A percentile compares a stretch with the other conserved stretches of the same genome.
Evolutionary conservation across 1,140 invertebrate genomes (phyloP).

Genomic region (Tribolium madens): DNA sequence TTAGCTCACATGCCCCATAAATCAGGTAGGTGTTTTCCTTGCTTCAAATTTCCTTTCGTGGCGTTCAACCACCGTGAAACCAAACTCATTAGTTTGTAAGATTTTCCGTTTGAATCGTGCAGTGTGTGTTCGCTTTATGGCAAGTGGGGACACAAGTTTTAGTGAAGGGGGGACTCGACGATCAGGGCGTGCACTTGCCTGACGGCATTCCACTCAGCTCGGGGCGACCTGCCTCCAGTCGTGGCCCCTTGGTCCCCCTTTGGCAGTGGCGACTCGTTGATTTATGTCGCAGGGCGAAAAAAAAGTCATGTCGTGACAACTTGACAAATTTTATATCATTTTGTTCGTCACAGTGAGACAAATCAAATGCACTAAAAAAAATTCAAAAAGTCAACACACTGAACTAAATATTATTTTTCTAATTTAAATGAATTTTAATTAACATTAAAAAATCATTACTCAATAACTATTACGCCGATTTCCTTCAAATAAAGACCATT

Average conservation of each 20-base stretch:
- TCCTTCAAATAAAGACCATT: too few species aligned
- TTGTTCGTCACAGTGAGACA: too few species aligned
- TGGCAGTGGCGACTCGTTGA: slow-evolving; percentile 29
- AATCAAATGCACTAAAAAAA: too few species aligned
- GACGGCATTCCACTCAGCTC: slow-evolving; percentile 59
- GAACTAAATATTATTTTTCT: too few species aligned
- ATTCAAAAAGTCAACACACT: too few species aligned
- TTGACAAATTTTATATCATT: too few species aligned
- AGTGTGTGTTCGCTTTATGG: slow-evolving; percentile 2
- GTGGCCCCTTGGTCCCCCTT: slow-evolving; percentile 38
- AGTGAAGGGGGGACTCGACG: slow-evolving; percentile 31
- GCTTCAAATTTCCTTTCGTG: neutral
- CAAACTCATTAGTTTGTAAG: slow-evolving; percentile 2
- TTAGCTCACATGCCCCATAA: neutral
- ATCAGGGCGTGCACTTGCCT: slow-evolving; percentile 59
- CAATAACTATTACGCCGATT: too few species aligned
- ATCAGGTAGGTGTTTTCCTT: neutral
- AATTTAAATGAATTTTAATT: too few species aligned
- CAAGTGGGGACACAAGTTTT: slow-evolving; percentile 31
- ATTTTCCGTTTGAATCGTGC: slow-evolving; percentile 23
- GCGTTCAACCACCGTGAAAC: slow-evolving; percentile 1
- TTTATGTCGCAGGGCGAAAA: neutral
- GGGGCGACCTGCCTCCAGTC: slow-evolving; percentile 55
- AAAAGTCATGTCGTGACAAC: too few species aligned
- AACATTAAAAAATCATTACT: too few species aligned